A percentile compares a stretch with the other conserved stretches of the same genome.
These are phyloP conservation scores for Luffia ferchaultella DNA, from an alignment of 2,888 invertebrate genomes.

Conservation along the genomic window DNA sequence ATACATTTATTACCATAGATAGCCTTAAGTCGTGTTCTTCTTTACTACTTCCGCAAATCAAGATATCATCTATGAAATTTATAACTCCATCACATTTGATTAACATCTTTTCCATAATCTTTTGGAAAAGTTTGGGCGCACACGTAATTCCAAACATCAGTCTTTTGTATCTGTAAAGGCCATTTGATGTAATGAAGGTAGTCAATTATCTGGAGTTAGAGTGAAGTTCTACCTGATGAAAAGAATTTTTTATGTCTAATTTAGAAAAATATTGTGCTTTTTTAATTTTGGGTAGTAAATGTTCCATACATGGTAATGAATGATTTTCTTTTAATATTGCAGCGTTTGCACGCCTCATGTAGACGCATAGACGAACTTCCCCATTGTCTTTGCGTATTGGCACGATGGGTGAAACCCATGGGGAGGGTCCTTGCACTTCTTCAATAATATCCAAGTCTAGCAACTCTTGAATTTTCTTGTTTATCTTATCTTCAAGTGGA, in stretches of 20 bases:
- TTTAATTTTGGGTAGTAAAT: constrained; percentile 17
- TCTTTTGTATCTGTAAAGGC: constrained; percentile 31
- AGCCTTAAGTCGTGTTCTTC: constrained; percentile 1
- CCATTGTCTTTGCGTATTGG: constrained; percentile 19
- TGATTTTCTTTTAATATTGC: constrained; percentile 18
- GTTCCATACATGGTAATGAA: constrained; percentile 12
- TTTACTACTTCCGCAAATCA: constrained; percentile 10
- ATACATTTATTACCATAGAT: not conserved
- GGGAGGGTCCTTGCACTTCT: constrained; percentile 19
- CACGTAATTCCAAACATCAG: constrained; percentile 28
- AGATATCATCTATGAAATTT: constrained; percentile 12
- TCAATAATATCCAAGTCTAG: constrained; percentile 19
- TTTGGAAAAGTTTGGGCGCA: constrained; percentile 14
- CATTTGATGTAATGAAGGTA: constrained; percentile 28
- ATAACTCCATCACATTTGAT: constrained; percentile 20
- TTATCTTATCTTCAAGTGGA: constrained; percentile 12
- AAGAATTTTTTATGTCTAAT: constrained; percentile 11
- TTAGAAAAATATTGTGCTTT: constrained; percentile 11
- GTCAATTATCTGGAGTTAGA: constrained; percentile 14
- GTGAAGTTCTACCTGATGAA: constrained; percentile 4
- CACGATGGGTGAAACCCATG: constrained; percentile 22
- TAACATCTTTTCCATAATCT: constrained; percentile 20
- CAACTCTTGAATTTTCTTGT: constrained; percentile 16
- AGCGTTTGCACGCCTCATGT: constrained; percentile 16
- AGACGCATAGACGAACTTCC: constrained; percentile 11